A percentile compares a stretch with the other conserved stretches of the same genome.
Evolutionary conservation across 2,113 vertebrate genomes (phyloP).

Genomic region (Mastomys coucha): DNA sequence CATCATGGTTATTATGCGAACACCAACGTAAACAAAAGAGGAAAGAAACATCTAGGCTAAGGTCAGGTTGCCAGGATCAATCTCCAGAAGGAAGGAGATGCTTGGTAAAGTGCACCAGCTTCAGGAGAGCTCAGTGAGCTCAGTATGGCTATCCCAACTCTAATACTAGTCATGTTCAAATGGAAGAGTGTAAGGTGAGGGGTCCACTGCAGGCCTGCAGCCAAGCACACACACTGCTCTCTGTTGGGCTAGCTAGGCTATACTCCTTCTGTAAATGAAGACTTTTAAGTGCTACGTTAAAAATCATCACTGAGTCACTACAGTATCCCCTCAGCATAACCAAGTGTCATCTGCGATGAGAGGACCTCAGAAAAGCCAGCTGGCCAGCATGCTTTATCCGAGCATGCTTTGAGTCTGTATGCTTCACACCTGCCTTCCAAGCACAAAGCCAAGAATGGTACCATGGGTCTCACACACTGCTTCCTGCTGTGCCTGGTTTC

Average conservation of each 20-base stretch:
- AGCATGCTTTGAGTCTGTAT: neutral
- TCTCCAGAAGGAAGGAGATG: neutral
- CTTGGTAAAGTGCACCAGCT: neutral
- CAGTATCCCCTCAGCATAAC: fast-evolving
- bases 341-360: neutral
- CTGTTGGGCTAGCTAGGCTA: neutral
- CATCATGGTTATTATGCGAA: slow-evolving; percentile 54
- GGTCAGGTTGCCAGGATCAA: slow-evolving; percentile 42
- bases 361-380: neutral
- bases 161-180: neutral
- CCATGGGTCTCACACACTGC: too few relatives aligned
- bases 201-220: neutral
- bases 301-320: neutral
- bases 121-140: neutral
- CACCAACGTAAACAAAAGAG: slow-evolving; percentile 8
- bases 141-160: neutral
- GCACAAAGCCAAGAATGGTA: neutral
- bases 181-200: neutral
- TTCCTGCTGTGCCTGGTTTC: neutral
- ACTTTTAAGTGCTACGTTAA: neutral
- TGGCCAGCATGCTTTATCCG: neutral
- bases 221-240: fast-evolving
- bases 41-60: neutral
- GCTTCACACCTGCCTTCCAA: fast-evolving
- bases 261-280: neutral